phyloP scores from a whole-genome alignment of 2,888 invertebrate species.

The Empis stercorea region DNA sequence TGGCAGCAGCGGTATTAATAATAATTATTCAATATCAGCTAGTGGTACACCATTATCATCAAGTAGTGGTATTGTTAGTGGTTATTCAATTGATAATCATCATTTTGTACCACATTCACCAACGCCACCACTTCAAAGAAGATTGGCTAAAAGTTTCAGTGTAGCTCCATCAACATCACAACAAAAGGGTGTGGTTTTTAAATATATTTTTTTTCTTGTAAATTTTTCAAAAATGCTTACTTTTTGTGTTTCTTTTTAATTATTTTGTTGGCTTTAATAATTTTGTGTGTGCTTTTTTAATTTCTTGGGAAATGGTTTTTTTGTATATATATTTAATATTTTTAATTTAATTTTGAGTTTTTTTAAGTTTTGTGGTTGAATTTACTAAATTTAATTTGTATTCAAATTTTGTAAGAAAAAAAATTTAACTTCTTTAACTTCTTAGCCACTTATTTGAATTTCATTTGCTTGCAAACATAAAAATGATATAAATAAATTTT shows the following conservation, averaged over 20 bases:
- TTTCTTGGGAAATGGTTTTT: background rate
- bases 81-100: constrained; percentile 26
- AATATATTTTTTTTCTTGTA: background rate
- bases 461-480: too few relatives aligned
- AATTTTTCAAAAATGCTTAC: background rate
- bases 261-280: background rate
- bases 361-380: too few relatives aligned
- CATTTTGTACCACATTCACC: constrained; percentile 48
- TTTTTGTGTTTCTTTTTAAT: background rate
- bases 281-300: background rate
- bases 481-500: too few relatives aligned
- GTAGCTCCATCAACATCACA: constrained; percentile 54
- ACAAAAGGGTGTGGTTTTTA: constrained; percentile 36
- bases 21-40: constrained; percentile 2
- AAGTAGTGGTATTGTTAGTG: constrained; percentile 19
- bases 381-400: too few relatives aligned
- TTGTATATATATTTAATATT: background rate
- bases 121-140: constrained; percentile 75
- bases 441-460: too few relatives aligned
- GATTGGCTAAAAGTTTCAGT: constrained; percentile 86
- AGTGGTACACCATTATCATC: constrained; percentile 20
- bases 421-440: too few relatives aligned
- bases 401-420: too few relatives aligned
- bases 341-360: too few relatives aligned
- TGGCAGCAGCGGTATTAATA: constrained; percentile 17